A percentile compares a stretch with the other conserved stretches of the same genome.
Evolutionary conservation across 2,888 invertebrate species (phyloP).

Genomic region (Sycophila texana): DNA sequence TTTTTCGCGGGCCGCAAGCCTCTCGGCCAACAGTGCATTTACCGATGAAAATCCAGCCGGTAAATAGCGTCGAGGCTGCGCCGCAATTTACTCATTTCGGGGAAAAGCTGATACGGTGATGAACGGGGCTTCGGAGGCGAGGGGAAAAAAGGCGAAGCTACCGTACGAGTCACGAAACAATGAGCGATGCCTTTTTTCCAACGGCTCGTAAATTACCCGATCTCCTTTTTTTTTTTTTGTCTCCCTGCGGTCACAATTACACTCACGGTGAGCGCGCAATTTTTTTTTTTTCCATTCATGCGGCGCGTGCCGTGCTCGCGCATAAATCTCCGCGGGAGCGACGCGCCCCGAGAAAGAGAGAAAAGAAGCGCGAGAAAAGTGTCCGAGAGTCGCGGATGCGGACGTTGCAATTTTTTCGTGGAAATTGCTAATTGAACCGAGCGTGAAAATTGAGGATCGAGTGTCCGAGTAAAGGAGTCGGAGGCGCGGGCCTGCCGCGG

Average conservation of each 20-base stretch:
- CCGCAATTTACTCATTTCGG: too few species aligned
- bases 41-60: too few species aligned
- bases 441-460: constrained; percentile 37
- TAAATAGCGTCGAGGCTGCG: too few species aligned
- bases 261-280: neutral
- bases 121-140: too few species aligned
- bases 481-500: constrained; percentile 23
- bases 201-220: constrained; percentile 10
- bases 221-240: constrained; percentile 5
- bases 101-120: too few species aligned
- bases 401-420: constrained; percentile 39
- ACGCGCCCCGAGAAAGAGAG: neutral
- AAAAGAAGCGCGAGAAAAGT: neutral
- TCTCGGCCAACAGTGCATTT: too few species aligned
- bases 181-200: constrained; percentile 23
- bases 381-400: neutral
- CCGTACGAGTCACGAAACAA: constrained; percentile 19
- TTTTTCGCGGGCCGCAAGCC: neutral
- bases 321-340: constrained; percentile 20
- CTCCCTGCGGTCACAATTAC: neutral
- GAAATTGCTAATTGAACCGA: constrained; percentile 43
- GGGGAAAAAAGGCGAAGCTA: too few species aligned
- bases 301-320: constrained; percentile 4
- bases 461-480: constrained; percentile 5
- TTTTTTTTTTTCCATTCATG: constrained; percentile 36